These are phyloP conservation scores for Xylota segnis DNA, from an alignment of 2,888 invertebrate genomes.

Conservation along the genomic window DNA sequence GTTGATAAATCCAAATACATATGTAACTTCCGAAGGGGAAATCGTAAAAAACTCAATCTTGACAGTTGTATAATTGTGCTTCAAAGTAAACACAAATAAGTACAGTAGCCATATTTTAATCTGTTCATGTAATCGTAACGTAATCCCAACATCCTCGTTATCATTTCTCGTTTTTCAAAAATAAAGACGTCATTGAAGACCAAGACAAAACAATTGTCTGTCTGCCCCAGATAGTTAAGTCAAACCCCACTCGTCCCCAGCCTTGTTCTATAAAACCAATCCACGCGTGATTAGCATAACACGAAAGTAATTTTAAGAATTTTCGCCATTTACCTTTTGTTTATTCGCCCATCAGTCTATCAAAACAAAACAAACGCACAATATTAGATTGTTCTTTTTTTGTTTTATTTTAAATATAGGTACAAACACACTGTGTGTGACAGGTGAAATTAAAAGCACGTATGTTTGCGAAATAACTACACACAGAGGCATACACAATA, in stretches of 20 bases:
- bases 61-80: not conserved
- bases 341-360: slow-evolving; percentile 9
- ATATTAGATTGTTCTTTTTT: not conserved
- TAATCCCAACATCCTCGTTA: not conserved
- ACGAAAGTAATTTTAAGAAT: not conserved
- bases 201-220: not conserved
- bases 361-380: not conserved
- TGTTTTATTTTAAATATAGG: not conserved
- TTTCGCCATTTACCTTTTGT: slow-evolving; percentile 6
- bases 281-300: not conserved
- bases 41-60: slow-evolving; percentile 2
- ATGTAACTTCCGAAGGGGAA: not conserved
- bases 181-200: not conserved
- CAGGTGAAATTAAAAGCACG: slow-evolving; percentile 6
- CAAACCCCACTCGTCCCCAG: not conserved
- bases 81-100: not conserved
- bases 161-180: not conserved
- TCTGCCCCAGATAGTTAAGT: not conserved
- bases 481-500: not conserved
- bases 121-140: not conserved
- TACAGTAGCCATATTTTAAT: not conserved
- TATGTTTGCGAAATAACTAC: slow-evolving; percentile 5
- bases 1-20: not conserved
- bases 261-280: slow-evolving; percentile 28
- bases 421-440: slow-evolving; percentile 2